Base-by-base conservation (phyloP, 2,797 vertebrate species). In the Cynodonichthys magdalenae region DNA sequence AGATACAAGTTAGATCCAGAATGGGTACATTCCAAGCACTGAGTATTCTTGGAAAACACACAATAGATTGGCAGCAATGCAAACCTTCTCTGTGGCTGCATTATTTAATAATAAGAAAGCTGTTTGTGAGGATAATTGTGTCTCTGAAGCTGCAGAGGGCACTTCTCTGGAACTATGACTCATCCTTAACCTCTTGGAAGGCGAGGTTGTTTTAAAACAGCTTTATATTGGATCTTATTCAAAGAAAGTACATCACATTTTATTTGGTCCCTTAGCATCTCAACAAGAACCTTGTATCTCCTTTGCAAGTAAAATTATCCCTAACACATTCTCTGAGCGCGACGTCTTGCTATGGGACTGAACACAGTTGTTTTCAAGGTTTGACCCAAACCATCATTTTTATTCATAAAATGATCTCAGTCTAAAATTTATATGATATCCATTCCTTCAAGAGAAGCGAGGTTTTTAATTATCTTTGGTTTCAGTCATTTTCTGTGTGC, bases 11-110 rank as follows among this genome's bases (percentile, higher is more conserved):
- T 44, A 58, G 49, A 71, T 41, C 24, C 34, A 17, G 63, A 63
- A 81, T 66, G 70, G 61, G 28, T 54, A 47, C 52, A 36, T 57
- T 44, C 36, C 42, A 64, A 66, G 77, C 61, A 59, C 31, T 69
- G 69, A 74, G 76, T 80, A 77, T 70, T 71, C 63, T 56, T 34
- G 15, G 4, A 41, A 46, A 69, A 87, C 78, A 46, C 63, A 82
- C 84, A 73, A 84, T 79, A 51, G 53, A 81, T 80, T 54, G 29
- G 5, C 47, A 63, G 79, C 69, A 81, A 82, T 79, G 51, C 68
- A 78, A 74, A 74, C 56, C 65, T 82, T 24, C 51, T 76, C 75
- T 76, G 31, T 60, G 24, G 76, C 77, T 78, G 56, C 65, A 82
- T 80, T 69, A 76, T 77, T 79, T 66, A 78, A 12, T 82, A 75